phyloP scores from a whole-genome alignment of 2,113 vertebrate genomes.

The Rissa tridactyla region DNA sequence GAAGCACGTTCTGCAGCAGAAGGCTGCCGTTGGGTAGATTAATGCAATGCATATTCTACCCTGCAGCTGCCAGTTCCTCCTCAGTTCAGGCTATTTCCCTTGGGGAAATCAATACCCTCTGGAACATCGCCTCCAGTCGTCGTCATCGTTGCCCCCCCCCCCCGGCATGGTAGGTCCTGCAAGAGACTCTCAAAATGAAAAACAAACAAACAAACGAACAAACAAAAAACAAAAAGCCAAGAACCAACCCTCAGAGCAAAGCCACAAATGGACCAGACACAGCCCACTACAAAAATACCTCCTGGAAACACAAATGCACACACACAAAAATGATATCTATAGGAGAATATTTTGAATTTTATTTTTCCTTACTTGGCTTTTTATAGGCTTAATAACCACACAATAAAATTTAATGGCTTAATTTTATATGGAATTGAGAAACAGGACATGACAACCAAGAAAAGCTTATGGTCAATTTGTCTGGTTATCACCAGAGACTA shows the following conservation, averaged over 20 bases:
- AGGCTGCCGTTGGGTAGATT: neutral
- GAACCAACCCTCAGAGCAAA: neutral
- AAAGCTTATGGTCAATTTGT: neutral
- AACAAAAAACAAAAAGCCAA: neutral
- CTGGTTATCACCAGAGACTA: neutral
- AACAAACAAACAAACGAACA: accelerated
- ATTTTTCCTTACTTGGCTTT: neutral
- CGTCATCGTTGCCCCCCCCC: no score
- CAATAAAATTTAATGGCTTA: neutral
- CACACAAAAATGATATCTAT: neutral
- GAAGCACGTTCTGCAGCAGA: neutral
- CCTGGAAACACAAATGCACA: neutral
- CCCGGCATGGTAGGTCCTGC: neutral
- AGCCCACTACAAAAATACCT: neutral
- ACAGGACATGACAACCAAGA: neutral
- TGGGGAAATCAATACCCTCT: neutral
- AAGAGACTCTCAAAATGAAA: neutral
- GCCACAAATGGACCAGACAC: accelerated
- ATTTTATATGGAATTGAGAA: neutral
- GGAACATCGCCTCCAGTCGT: neutral
- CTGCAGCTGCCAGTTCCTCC: neutral
- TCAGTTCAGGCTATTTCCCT: neutral
- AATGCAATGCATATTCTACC: neutral
- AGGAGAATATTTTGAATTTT: neutral
- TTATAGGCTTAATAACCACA: neutral